Percentiles rank a stretch among this genome's conserved stretches.
These are phyloP conservation scores for Balanococcus diminutus DNA, from an alignment of 2,888 invertebrate genomes.

Conservation along the genomic window DNA sequence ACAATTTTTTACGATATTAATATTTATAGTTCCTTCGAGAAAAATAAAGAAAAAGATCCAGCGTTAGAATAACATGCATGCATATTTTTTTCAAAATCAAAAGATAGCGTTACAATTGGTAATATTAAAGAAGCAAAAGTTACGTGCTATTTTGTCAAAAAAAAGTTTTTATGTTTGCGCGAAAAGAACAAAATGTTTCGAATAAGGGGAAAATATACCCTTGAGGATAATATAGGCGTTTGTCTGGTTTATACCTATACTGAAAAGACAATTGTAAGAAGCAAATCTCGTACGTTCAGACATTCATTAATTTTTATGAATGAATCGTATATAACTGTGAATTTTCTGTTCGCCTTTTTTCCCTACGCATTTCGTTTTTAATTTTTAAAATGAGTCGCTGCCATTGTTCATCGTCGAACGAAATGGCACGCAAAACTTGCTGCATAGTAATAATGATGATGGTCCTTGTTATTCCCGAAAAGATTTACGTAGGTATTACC, in stretches of 20 bases:
- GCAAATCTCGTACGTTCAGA: slow-evolving; percentile 34
- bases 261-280: slow-evolving; percentile 16
- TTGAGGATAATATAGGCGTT: slow-evolving; percentile 36
- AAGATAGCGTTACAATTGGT: slow-evolving; percentile 34
- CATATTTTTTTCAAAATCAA: slow-evolving; percentile 28
- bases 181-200: slow-evolving; percentile 37
- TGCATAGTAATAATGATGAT: slow-evolving; percentile 3
- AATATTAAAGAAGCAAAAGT: slow-evolving; percentile 17
- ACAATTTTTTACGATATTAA: slow-evolving; percentile 11
- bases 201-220: slow-evolving; percentile 38
- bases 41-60: slow-evolving; percentile 13
- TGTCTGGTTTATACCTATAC: not conserved
- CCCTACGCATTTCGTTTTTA: not conserved
- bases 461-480: not conserved
- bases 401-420: not conserved
- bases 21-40: slow-evolving; percentile 19
- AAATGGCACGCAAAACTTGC: not conserved
- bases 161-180: slow-evolving; percentile 27
- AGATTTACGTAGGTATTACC: not conserved
- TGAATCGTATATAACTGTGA: slow-evolving; percentile 8
- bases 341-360: not conserved
- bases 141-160: slow-evolving; percentile 33
- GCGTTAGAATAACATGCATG: slow-evolving; percentile 13
- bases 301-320: slow-evolving; percentile 42
- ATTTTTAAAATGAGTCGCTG: slow-evolving; percentile 23